Conservation (phyloP, 92 coral and sea anemone genomes). For the Parazoanthus swiftii region DNA sequence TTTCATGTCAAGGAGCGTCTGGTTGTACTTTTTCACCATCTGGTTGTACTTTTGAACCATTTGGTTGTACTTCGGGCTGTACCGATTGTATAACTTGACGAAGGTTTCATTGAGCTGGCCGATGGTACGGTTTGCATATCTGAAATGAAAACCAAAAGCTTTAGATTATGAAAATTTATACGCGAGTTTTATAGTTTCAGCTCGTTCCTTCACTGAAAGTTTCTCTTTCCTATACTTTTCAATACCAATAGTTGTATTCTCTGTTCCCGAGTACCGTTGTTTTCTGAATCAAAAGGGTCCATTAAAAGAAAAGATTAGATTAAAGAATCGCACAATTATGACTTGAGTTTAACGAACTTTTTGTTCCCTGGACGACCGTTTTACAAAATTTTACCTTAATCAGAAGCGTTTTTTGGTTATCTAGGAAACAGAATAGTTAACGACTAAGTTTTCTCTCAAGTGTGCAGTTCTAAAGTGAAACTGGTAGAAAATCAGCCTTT, state of each 20-base stretch:
- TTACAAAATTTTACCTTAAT: no score
- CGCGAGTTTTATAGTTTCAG: not conserved
- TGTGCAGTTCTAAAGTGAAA: no score
- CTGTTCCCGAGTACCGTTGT: not conserved
- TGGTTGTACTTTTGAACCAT: not conserved
- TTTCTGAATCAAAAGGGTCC: not conserved
- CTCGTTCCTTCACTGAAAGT: not conserved
- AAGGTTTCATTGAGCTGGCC: conserved; percentile 50
- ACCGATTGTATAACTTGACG: not conserved
- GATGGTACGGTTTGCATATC: conserved; percentile 49
- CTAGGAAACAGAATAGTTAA: no score
- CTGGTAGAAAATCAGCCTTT: no score
- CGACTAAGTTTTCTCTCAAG: no score
- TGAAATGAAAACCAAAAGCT: conserved; percentile 6
- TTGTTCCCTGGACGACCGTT: no score
- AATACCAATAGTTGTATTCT: not conserved
- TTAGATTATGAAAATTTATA: not conserved
- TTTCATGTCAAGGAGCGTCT: conserved; percentile 18
- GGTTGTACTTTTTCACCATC: not conserved
- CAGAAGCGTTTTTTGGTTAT: no score
- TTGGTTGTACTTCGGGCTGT: not conserved
- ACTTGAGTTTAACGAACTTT: no score
- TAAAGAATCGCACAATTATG: no score
- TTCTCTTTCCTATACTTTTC: not conserved
- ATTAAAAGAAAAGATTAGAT: no score